Conservation (phyloP, 2,113 vertebrate species). For the Pituophis catenifer region DNA sequence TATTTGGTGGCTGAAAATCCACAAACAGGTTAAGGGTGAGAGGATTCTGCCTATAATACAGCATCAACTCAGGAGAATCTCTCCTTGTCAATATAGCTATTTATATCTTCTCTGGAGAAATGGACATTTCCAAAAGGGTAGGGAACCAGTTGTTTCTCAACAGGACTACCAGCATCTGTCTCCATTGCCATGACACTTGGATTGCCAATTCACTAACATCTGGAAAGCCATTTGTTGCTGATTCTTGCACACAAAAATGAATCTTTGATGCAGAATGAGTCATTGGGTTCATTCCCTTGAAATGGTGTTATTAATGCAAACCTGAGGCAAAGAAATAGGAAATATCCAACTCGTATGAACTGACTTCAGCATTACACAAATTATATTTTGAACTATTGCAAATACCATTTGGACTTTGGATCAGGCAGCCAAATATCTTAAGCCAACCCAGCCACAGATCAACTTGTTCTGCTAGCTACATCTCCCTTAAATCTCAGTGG, state of each 20-base stretch:
- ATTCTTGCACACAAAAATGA: not conserved
- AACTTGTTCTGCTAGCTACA: not conserved
- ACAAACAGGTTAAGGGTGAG: not conserved
- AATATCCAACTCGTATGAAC: not conserved
- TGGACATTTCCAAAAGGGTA: not conserved
- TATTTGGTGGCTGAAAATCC: not conserved
- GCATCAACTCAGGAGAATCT: not conserved
- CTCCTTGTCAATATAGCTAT: not conserved
- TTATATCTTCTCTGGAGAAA: not conserved
- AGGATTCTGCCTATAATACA: not conserved
- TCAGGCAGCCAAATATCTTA: not conserved
- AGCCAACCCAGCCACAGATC: not conserved
- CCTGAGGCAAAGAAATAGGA: not conserved
- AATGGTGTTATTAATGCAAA: not conserved
- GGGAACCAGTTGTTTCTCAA: not conserved
- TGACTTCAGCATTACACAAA: not conserved
- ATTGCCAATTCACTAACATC: not conserved
- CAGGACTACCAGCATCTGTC: not conserved
- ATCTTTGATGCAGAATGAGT: not conserved
- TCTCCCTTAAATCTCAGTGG: not conserved
- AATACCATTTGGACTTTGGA: not conserved
- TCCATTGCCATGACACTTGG: not conserved
- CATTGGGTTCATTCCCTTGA: not conserved
- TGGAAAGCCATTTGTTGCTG: not conserved
- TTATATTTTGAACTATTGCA: not conserved